phyloP scores from a whole-genome alignment of 2,888 invertebrate genomes.

The Listrodromus nycthemerus region DNA sequence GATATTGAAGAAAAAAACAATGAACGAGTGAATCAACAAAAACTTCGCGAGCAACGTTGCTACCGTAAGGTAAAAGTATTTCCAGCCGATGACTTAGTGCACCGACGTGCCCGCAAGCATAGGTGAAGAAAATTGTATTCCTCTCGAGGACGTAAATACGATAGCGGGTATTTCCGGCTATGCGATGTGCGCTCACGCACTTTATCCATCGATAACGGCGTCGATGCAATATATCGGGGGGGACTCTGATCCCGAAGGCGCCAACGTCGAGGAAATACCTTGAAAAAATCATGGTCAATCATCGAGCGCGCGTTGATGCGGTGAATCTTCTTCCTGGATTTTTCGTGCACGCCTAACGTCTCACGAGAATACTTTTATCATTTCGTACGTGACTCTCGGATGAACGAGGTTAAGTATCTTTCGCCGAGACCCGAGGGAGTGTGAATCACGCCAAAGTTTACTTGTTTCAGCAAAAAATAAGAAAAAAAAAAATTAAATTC shows the following conservation, averaged over 20 bases:
- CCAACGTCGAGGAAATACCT: conserved; percentile 31
- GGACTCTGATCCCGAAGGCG: conserved; percentile 41
- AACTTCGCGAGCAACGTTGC: background rate
- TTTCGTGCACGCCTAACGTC: conserved; percentile 21
- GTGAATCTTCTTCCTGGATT: conserved; percentile 54
- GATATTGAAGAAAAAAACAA: background rate
- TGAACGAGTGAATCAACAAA: conserved; percentile 4
- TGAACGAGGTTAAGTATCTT: background rate
- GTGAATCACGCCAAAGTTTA: conserved; percentile 31
- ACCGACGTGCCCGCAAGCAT: conserved; percentile 3
- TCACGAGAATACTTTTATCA: conserved; percentile 30
- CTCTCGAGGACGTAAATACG: conserved; percentile 14
- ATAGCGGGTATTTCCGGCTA: conserved; percentile 25
- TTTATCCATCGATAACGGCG: conserved; percentile 15
- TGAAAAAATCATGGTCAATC: background rate
- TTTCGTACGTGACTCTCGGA: conserved; percentile 34
- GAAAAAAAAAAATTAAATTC: background rate
- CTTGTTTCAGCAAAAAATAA: background rate
- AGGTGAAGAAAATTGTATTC: conserved; percentile 11
- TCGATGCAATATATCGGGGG: background rate
- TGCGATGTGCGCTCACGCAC: conserved; percentile 12
- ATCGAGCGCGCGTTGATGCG: conserved; percentile 31
- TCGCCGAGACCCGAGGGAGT: conserved; percentile 3
- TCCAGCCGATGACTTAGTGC: conserved; percentile 33
- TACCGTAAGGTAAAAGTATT: conserved; percentile 10